These are phyloP conservation scores for Muntiacus muntjak DNA, from an alignment of 2,113 vertebrate genomes.

Conservation along the genomic window DNA sequence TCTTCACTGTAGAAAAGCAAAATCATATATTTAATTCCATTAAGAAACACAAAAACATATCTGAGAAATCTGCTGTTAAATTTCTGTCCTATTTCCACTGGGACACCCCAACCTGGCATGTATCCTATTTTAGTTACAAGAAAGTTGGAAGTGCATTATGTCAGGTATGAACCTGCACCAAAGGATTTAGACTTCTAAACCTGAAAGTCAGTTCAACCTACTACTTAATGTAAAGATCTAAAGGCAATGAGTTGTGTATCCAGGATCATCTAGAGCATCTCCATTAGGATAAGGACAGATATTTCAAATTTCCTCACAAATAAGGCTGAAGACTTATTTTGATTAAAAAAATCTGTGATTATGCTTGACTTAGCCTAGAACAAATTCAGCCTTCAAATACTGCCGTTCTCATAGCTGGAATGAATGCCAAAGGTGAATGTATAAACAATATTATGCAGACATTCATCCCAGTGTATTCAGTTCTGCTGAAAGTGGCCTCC, in stretches of 20 bases:
- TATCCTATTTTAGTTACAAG: not conserved
- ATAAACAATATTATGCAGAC: not conserved
- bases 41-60: not conserved
- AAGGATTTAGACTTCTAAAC: not conserved
- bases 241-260: not conserved
- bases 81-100: not conserved
- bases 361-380: not conserved
- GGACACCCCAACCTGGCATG: not conserved
- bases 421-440: not conserved
- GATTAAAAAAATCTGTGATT: not conserved
- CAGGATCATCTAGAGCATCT: not conserved
- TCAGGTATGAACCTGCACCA: not conserved
- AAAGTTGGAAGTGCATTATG: not conserved
- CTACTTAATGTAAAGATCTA: not conserved
- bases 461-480: not conserved
- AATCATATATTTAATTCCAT: not conserved
- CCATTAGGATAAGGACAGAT: not conserved
- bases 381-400: conserved; percentile 20
- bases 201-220: not conserved
- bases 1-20: not conserved
- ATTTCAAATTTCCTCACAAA: not conserved
- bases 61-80: not conserved
- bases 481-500: not conserved
- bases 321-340: not conserved
- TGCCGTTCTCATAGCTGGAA: not conserved